phyloP scores from a whole-genome alignment of 2,797 vertebrate species.

The Harpagifer antarcticus region DNA sequence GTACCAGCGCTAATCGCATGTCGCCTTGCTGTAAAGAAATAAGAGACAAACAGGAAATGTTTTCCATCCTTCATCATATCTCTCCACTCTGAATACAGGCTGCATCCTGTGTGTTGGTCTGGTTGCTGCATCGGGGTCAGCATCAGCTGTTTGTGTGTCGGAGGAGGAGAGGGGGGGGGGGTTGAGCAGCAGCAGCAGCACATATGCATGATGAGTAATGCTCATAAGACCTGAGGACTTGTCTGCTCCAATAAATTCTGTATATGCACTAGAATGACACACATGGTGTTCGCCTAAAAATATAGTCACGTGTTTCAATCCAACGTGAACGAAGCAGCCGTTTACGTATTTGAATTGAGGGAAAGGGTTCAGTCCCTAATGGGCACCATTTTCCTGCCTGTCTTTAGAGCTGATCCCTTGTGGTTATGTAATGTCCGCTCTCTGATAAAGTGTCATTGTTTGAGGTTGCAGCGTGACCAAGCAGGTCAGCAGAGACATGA shows the following conservation, averaged over 20 bases:
- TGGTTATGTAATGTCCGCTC: conserved; percentile 35
- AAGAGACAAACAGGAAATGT: conserved; percentile 43
- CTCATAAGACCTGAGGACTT: conserved; percentile 51
- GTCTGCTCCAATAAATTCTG: conserved; percentile 67
- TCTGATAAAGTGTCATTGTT: conserved; percentile 55
- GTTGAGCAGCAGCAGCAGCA: conserved; percentile 32
- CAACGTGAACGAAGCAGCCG: neutral
- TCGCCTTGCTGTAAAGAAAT: neutral
- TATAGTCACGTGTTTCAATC: conserved; percentile 11
- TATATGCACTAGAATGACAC: conserved; percentile 23
- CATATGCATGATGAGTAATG: conserved; percentile 54
- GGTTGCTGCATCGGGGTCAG: conserved; percentile 12
- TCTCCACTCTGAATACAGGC: conserved; percentile 4
- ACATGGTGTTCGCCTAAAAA: conserved; percentile 43
- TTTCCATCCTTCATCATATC: neutral
- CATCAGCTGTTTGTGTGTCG: conserved; percentile 48
- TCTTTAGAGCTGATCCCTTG: conserved; percentile 13
- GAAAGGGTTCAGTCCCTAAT: too few species aligned
- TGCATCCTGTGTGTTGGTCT: neutral
- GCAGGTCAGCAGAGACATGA: conserved; percentile 57
- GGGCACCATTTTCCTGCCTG: neutral
- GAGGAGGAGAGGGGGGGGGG: conserved; percentile 6
- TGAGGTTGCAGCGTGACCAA: conserved; percentile 37
- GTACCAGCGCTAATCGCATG: neutral
- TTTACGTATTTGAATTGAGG: neutral